Conservation (phyloP, 2,113 vertebrate species). For the Microcebus griseorufus region DNA sequence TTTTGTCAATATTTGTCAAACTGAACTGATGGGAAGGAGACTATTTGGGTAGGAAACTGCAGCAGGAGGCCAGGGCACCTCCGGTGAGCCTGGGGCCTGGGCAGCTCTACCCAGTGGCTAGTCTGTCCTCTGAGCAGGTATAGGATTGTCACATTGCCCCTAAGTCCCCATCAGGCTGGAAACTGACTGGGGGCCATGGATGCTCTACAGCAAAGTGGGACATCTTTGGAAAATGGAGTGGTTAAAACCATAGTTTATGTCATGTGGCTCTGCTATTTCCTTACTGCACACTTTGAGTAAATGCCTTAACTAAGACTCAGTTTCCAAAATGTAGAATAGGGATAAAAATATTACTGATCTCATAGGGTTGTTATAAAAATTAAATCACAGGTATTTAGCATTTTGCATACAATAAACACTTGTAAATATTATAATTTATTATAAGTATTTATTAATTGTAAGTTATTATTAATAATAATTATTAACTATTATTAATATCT, state of each 20-base stretch:
- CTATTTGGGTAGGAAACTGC: background rate
- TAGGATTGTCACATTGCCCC: background rate
- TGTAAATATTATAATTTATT: background rate
- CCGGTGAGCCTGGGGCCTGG: background rate
- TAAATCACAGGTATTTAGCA: background rate
- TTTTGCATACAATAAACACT: background rate
- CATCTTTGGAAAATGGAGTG: background rate
- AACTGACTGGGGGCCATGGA: background rate
- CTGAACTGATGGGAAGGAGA: background rate
- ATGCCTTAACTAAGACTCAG: conserved; percentile 11
- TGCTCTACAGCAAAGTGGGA: background rate
- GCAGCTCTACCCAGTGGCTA: background rate
- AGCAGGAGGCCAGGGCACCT: background rate
- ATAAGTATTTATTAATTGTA: too few species aligned
- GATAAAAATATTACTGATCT: conserved; percentile 3
- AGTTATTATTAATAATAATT: too few species aligned
- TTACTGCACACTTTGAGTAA: conserved; percentile 41
- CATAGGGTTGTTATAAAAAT: background rate
- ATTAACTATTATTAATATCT: background rate
- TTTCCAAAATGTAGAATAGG: conserved; percentile 37
- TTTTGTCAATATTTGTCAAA: conserved; percentile 41
- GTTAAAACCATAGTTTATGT: background rate
- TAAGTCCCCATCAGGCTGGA: background rate
- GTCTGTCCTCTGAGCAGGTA: background rate
- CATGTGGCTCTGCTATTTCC: background rate